Conservation (phyloP, 2,888 invertebrate species). For the Xylota segnis region DNA sequence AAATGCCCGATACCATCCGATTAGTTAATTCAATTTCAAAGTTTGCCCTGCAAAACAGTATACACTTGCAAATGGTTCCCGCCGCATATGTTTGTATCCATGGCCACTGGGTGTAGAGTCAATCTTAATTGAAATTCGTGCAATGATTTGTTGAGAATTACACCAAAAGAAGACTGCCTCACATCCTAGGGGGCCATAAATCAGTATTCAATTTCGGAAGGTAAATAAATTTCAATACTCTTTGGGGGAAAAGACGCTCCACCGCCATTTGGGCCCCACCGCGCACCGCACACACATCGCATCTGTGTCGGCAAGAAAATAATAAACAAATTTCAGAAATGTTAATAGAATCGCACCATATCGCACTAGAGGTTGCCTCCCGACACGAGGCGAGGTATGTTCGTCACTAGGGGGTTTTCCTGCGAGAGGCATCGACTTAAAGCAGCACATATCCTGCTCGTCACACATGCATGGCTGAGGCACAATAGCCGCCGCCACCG, state of each 20-base stretch:
- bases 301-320: conserved; percentile 60
- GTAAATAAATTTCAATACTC: conserved; percentile 65
- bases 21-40: conserved; percentile 63
- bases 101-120: conserved; percentile 31
- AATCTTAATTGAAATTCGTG: conserved; percentile 74
- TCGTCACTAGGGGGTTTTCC: not conserved
- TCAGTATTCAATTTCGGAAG: conserved; percentile 62
- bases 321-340: conserved; percentile 73
- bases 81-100: too few species aligned
- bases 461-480: conserved; percentile 45
- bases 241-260: conserved; percentile 18
- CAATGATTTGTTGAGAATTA: conserved; percentile 70
- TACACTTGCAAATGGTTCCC: conserved; percentile 8
- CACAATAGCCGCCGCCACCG: conserved; percentile 40
- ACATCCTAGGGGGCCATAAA: conserved; percentile 64
- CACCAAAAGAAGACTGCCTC: conserved; percentile 63
- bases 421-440: conserved; percentile 19
- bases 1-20: conserved; percentile 63
- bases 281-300: conserved; percentile 26
- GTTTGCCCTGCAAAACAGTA: conserved; percentile 31
- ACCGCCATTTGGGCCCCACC: conserved; percentile 16
- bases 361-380: conserved; percentile 41
- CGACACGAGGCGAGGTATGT: not conserved
- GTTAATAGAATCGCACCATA: conserved; percentile 66
- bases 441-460: conserved; percentile 23